A percentile compares a stretch with the other conserved stretches of the same genome.
Evolutionary conservation across 1,140 invertebrate species (phyloP).

Genomic region (Caenorhabditis inopinata): DNA sequence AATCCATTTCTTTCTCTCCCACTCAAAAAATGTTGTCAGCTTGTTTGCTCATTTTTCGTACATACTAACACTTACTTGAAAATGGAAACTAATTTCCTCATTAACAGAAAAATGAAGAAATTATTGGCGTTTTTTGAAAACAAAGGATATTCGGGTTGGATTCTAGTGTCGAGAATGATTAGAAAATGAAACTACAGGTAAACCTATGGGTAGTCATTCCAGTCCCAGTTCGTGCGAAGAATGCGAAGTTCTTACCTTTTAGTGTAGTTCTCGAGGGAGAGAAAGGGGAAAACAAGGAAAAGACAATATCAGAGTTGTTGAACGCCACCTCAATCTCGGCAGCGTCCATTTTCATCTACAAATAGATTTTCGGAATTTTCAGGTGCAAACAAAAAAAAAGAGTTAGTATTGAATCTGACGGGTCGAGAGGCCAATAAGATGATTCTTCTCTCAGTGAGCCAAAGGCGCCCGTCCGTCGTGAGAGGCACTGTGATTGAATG

Average conservation of each 20-base stretch:
- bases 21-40: not conserved
- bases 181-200: too few relatives aligned
- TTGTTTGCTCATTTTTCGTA: not conserved
- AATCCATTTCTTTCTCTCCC: not conserved
- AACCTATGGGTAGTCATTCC: too few relatives aligned
- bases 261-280: not conserved
- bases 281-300: constrained; percentile 39
- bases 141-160: not conserved
- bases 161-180: too few relatives aligned
- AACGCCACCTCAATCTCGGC: constrained; percentile 38
- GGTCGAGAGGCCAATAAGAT: not conserved
- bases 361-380: not conserved
- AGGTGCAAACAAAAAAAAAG: not conserved
- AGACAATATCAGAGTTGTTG: constrained; percentile 14
- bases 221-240: too few relatives aligned
- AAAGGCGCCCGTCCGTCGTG: constrained; percentile 5
- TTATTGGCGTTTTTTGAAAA: not conserved
- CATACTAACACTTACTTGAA: not conserved
- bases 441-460: not conserved
- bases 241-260: constrained; percentile 36
- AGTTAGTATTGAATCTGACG: not conserved
- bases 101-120: not conserved
- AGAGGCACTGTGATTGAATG: not conserved
- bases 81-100: not conserved
- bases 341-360: constrained; percentile 18